phyloP scores from a whole-genome alignment of 1,140 invertebrate genomes.

The Ips typographus region DNA sequence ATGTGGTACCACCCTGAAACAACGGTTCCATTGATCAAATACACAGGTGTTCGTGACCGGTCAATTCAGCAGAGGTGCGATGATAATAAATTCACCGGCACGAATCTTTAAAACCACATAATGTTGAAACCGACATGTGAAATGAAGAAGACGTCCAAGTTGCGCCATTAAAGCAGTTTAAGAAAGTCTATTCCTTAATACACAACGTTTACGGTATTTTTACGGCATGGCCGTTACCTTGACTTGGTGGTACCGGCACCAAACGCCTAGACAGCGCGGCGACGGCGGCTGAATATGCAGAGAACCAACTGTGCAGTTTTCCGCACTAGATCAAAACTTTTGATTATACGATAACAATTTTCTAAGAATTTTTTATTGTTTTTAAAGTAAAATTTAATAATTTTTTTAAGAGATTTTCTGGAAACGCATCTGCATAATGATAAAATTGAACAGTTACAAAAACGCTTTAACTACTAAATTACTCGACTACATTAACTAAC shows the following conservation, averaged over 20 bases:
- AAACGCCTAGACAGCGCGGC: conserved; percentile 16
- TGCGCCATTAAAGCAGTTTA: no score
- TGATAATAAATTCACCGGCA: not conserved
- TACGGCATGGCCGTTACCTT: not conserved
- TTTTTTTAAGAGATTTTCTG: no score
- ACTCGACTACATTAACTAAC: no score
- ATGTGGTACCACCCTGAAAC: not conserved
- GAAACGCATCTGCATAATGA: no score
- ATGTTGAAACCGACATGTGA: no score
- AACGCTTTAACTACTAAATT: no score
- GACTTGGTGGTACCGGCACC: conserved; percentile 4
- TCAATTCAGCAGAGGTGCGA: not conserved
- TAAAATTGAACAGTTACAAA: no score
- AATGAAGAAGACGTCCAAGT: no score
- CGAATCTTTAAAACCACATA: not conserved
- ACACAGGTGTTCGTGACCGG: not conserved
- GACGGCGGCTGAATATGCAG: not conserved
- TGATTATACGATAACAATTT: no score
- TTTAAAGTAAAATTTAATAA: no score
- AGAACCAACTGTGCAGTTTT: not conserved
- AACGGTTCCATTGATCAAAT: not conserved
- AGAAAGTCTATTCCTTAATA: not conserved
- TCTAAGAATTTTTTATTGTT: no score
- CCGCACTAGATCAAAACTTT: no score
- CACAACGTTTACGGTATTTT: not conserved